These are phyloP conservation scores for Antheraea mylitta DNA, from an alignment of 1,140 invertebrate species.

Conservation along the genomic window DNA sequence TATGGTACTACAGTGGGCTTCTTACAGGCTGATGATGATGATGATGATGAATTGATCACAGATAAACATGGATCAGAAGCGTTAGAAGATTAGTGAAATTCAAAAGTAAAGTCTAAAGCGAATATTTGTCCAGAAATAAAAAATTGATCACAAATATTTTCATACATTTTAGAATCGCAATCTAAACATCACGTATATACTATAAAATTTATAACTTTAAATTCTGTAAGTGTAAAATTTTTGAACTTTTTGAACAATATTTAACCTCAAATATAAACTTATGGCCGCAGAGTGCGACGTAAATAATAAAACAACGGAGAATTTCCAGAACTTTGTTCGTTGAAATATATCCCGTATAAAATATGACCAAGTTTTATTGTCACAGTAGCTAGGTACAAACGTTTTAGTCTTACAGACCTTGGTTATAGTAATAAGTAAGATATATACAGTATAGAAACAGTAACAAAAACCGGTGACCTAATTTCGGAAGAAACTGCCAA, in stretches of 20 bases:
- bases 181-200: too few relatives aligned
- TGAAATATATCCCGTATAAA: not conserved
- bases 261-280: slow-evolving; percentile 3
- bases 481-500: slow-evolving; percentile 14
- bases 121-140: too few relatives aligned
- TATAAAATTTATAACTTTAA: not conserved
- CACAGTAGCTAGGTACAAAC: not conserved
- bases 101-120: too few relatives aligned
- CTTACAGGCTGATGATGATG: too few relatives aligned
- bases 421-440: slow-evolving; percentile 1
- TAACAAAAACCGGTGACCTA: slow-evolving; percentile 10
- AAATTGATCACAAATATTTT: not conserved
- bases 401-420: not conserved
- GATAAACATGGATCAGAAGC: too few relatives aligned
- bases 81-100: too few relatives aligned
- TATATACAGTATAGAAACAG: not conserved
- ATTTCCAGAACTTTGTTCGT: not conserved
- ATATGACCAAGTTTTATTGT: not conserved
- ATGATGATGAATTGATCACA: too few relatives aligned
- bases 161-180: too few relatives aligned
- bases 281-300: not conserved
- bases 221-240: not conserved
- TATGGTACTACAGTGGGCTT: too few relatives aligned
- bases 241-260: slow-evolving; percentile 1
- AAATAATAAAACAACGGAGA: slow-evolving; percentile 1